phyloP scores from a whole-genome alignment of 2,888 invertebrate species.

The Leptothorax acervorum region DNA sequence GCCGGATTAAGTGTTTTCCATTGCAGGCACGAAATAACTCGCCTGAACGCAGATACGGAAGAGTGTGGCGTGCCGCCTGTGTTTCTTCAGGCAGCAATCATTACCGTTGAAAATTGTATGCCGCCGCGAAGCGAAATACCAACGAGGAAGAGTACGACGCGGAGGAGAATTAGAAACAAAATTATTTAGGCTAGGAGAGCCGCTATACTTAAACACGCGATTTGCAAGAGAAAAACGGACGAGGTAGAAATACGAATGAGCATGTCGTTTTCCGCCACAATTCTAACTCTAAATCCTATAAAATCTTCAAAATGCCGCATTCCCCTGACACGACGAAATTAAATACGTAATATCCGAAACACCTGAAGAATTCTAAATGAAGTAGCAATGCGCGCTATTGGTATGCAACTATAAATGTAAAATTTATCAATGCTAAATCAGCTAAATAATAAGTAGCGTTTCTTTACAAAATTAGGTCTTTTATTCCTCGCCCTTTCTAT shows the following conservation, averaged over 20 bases:
- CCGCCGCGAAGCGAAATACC: conserved; percentile 32
- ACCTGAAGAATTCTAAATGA: background rate
- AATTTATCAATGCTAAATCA: conserved; percentile 1
- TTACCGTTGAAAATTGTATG: conserved; percentile 50
- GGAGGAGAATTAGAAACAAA: conserved; percentile 39
- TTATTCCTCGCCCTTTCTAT: background rate
- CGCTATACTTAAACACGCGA: conserved; percentile 40
- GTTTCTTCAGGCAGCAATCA: conserved; percentile 45
- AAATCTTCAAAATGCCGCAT: background rate
- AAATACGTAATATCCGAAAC: background rate
- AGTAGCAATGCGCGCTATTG: background rate
- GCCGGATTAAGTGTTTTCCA: conserved; percentile 81
- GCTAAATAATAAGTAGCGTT: background rate
- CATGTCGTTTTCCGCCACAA: background rate
- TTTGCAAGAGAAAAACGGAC: conserved; percentile 11
- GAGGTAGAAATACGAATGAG: conserved; percentile 27
- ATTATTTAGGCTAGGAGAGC: conserved; percentile 46
- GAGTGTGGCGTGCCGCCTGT: conserved; percentile 22
- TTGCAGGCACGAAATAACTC: conserved; percentile 74
- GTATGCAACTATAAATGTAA: background rate
- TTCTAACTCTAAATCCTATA: conserved; percentile 1
- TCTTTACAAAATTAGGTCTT: too few relatives aligned
- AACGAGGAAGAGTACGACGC: background rate
- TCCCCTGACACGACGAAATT: background rate
- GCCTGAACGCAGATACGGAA: conserved; percentile 58